Evolutionary conservation across 2,888 invertebrate genomes (phyloP).

Genomic region (Neria commutata): DNA sequence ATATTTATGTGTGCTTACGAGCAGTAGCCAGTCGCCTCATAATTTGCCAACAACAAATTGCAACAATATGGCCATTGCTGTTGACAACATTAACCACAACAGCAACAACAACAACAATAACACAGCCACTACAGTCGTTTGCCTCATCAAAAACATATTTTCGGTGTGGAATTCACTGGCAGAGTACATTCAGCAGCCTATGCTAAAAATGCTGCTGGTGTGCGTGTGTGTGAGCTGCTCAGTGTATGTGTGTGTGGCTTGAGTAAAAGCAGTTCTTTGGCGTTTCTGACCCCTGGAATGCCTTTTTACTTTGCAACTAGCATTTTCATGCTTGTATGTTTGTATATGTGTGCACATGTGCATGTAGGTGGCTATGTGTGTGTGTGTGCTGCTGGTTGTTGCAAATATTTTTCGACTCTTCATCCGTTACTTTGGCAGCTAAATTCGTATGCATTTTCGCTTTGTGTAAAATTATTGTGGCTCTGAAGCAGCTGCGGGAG

Average conservation of each 20-base stretch:
- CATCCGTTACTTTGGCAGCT: background rate
- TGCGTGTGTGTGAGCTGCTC: too few species aligned
- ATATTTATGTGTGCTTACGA: background rate
- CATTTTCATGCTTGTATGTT: too few species aligned
- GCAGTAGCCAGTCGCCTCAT: background rate
- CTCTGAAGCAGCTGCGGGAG: background rate
- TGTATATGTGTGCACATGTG: too few species aligned
- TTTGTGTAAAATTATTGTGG: background rate
- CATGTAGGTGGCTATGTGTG: background rate
- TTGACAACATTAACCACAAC: background rate
- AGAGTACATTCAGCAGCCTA: background rate
- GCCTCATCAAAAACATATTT: constrained; percentile 2
- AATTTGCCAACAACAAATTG: too few species aligned
- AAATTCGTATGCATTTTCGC: background rate
- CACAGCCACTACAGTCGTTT: background rate
- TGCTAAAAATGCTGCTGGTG: background rate
- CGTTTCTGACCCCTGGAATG: background rate
- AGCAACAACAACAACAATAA: background rate
- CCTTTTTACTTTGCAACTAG: too few species aligned
- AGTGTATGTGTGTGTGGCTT: too few species aligned
- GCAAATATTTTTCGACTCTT: background rate
- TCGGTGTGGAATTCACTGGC: background rate
- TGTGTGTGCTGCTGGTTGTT: background rate
- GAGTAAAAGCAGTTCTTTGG: background rate
- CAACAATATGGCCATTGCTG: background rate